Conservation (phyloP, 2,888 invertebrate genomes). For the Napeogenes sylphis region DNA sequence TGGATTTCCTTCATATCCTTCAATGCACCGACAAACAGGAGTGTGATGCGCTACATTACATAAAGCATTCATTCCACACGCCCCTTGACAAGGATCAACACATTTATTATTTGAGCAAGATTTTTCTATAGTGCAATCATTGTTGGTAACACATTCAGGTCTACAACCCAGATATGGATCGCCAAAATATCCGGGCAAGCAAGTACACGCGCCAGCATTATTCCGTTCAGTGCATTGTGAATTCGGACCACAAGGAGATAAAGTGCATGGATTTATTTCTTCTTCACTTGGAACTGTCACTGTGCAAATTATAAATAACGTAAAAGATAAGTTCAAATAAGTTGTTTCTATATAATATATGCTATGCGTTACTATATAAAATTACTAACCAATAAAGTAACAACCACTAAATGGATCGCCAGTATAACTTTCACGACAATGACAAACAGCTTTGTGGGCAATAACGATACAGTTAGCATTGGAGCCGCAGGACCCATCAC, state of each 20-base stretch:
- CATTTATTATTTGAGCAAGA: conserved; percentile 93
- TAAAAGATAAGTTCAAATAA: neutral
- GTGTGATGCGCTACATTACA: conserved; percentile 90
- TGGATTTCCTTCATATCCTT: conserved; percentile 89
- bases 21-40: conserved; percentile 87
- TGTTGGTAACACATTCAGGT: conserved; percentile 90
- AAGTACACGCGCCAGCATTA: conserved; percentile 89
- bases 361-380: neutral
- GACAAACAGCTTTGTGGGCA: conserved; percentile 90
- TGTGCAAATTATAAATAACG: conserved; percentile 41
- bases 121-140: conserved; percentile 85
- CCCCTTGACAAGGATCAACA: conserved; percentile 88
- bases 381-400: conserved; percentile 62
- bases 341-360: neutral
- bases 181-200: conserved; percentile 88
- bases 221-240: conserved; percentile 89
- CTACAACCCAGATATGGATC: conserved; percentile 92
- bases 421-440: conserved; percentile 86
- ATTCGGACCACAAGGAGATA: conserved; percentile 92
- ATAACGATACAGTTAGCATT: conserved; percentile 88
- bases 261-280: conserved; percentile 87
- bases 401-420: conserved; percentile 92
- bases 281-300: conserved; percentile 79
- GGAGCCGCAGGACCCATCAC: conserved; percentile 89
- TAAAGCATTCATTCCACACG: conserved; percentile 88